Evolutionary conservation across 2,888 invertebrate genomes (phyloP), one percentile per base, ranked within the genome.

Genomic region (Noctua comes): DNA sequence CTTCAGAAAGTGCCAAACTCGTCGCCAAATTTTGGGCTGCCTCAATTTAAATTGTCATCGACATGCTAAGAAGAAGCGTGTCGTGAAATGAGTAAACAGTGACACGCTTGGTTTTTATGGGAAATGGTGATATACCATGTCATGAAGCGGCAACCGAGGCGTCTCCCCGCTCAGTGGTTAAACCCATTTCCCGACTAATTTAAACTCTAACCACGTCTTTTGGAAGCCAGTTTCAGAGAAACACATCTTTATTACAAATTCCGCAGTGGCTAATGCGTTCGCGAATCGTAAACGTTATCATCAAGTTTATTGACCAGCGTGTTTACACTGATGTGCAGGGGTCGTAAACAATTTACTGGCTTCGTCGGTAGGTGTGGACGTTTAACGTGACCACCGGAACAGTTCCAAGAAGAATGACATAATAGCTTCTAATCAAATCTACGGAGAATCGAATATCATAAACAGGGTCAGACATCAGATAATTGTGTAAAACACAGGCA

Each of bases 201-300:
- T 54, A 66, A 18, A 62, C 36, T 21, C 83, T 11, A 48, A 70
- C 46, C 69, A 75, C 74, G 74, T 79, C 59, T 69, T 83, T 78
- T 80, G 46, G 69, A 74, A 57, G 70, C 82, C 78, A 59, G 27
- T 86, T 91, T 90, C 90, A 82, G 82, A 87, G 89, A 90, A 89
- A 80, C 79, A 80, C 78, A 85, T 77, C 80, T 91, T 90, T 89
- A 91, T 88, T 83, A 78, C 79, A 84, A 72, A 73, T 75, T 80
- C 72, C 72, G 69, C 83, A 76, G 68, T 43, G 27, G 76, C 78
- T 82, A 84, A 84, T 85, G 84, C 84, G 82, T 88, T 83, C 77
- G 83, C 73, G 74, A 90, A 89, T 91, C 91, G 91, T 93, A 93
- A 93, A 93, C 82, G 93, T 92, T 92, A 91, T 91, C 86, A 91